These are phyloP conservation scores for Sebastes trivittatus DNA, from an alignment of 2,797 vertebrate species.

Conservation along the genomic window DNA sequence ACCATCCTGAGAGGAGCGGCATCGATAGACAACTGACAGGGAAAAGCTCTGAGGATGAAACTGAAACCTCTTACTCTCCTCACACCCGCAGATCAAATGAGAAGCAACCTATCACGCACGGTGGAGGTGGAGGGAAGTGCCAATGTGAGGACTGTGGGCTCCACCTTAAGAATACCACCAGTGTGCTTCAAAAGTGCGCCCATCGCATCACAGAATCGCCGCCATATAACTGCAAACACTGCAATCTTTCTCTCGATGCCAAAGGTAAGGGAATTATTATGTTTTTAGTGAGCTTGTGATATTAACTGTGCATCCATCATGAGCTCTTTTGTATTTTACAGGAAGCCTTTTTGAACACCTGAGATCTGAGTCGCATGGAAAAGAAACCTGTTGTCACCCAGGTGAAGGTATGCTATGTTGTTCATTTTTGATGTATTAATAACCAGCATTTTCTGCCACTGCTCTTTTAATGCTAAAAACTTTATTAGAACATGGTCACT, in stretches of 20 bases:
- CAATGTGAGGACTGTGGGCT: slow-evolving; percentile 90
- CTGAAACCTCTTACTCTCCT: slow-evolving; percentile 38
- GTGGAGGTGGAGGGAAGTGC: slow-evolving; percentile 86
- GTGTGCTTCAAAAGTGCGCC: slow-evolving; percentile 89
- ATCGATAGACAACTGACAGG: slow-evolving; percentile 42
- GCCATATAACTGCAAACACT: slow-evolving; percentile 87
- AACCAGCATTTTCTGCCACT: not conserved
- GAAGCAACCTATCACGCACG: slow-evolving; percentile 85
- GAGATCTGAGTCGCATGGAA: slow-evolving; percentile 88
- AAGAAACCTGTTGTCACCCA: slow-evolving; percentile 80
- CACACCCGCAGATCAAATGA: slow-evolving; percentile 90
- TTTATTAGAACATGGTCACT: not conserved
- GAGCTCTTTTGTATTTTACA: slow-evolving; percentile 63
- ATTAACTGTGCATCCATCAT: not conserved
- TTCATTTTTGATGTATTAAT: not conserved
- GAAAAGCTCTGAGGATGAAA: slow-evolving; percentile 27
- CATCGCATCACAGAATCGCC: slow-evolving; percentile 86
- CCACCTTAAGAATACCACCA: slow-evolving; percentile 88
- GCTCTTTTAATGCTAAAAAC: not conserved
- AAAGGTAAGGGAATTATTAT: slow-evolving; percentile 81
- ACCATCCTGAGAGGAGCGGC: slow-evolving; percentile 27
- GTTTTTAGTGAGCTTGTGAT: not conserved
- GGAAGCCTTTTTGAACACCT: slow-evolving; percentile 89
- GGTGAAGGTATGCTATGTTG: slow-evolving; percentile 79
- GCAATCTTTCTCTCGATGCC: slow-evolving; percentile 89